A percentile compares a stretch with the other conserved stretches of the same genome.
phyloP scores from a whole-genome alignment of 2,888 invertebrate genomes.

The Pseudeuparius sepicola region DNA sequence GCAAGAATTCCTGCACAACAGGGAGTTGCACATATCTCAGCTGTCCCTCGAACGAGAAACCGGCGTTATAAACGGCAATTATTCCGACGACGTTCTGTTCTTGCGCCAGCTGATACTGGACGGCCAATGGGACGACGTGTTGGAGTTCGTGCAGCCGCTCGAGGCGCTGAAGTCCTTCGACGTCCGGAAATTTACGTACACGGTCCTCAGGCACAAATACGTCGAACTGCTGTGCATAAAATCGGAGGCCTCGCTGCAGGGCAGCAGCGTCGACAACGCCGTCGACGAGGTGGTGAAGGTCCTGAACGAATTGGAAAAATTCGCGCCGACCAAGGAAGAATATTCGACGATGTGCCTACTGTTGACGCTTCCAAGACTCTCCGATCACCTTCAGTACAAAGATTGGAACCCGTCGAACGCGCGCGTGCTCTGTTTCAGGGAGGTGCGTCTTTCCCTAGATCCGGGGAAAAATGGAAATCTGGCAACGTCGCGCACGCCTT shows the following conservation, averaged over 20 bases:
- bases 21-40: slow-evolving; percentile 86
- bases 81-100: slow-evolving; percentile 89
- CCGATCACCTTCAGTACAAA: slow-evolving; percentile 86
- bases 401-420: slow-evolving; percentile 97
- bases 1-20: slow-evolving; percentile 77
- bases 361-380: slow-evolving; percentile 79
- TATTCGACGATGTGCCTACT: slow-evolving; percentile 87
- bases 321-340: slow-evolving; percentile 86
- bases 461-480: no score
- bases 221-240: slow-evolving; percentile 89
- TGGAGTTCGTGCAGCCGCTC: slow-evolving; percentile 92
- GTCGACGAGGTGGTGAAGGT: slow-evolving; percentile 92
- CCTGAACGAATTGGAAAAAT: slow-evolving; percentile 77
- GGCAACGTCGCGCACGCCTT: no score
- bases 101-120: slow-evolving; percentile 89
- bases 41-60: slow-evolving; percentile 89
- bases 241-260: slow-evolving; percentile 76
- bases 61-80: slow-evolving; percentile 87
- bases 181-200: slow-evolving; percentile 73
- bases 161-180: slow-evolving; percentile 75
- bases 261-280: slow-evolving; percentile 77
- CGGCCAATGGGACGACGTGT: slow-evolving; percentile 96
- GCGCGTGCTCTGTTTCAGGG: slow-evolving; percentile 80
- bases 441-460: no score
- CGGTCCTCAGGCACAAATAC: slow-evolving; percentile 86